These are phyloP conservation scores for Drosophila incognita DNA, from an alignment of 2,888 invertebrate species.

Conservation along the genomic window DNA sequence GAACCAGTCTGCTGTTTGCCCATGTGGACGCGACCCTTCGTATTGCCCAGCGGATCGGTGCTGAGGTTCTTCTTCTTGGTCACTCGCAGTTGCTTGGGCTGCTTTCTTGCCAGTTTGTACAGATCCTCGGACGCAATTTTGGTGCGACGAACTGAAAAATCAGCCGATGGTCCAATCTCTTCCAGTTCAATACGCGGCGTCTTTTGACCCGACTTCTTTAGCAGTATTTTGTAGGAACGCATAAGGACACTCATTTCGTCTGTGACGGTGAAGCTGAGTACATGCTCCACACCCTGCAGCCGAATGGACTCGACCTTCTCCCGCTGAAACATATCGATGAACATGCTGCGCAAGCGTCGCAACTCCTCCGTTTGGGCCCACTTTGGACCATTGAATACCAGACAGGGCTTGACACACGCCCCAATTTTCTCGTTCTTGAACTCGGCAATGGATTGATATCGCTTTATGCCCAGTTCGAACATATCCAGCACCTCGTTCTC, in stretches of 20 bases:
- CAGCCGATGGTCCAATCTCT: constrained; percentile 92
- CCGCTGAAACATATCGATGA: constrained; percentile 96
- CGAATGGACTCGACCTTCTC: constrained; percentile 89
- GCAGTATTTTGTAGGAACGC: constrained; percentile 90
- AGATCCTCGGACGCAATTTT: constrained; percentile 96
- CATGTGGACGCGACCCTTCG: constrained; percentile 96
- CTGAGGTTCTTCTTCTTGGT: constrained; percentile 96
- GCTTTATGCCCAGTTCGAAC: constrained; percentile 96
- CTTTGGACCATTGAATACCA: constrained; percentile 95
- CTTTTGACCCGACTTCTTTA: constrained; percentile 96
- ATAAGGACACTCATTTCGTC: constrained; percentile 91
- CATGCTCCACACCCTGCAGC: constrained; percentile 97
- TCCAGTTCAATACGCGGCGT: constrained; percentile 94
- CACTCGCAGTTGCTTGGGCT: constrained; percentile 91
- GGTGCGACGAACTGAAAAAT: constrained; percentile 93
- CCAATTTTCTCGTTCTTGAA: constrained; percentile 92
- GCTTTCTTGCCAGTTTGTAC: constrained; percentile 92
- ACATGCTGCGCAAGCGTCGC: constrained; percentile 93
- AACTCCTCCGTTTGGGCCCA: constrained; percentile 94
- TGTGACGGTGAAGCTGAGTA: constrained; percentile 94
- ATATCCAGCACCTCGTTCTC: constrained; percentile 97
- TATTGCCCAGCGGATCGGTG: constrained; percentile 94
- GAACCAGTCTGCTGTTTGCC: constrained; percentile 93
- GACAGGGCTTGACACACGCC: constrained; percentile 94
- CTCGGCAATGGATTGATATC: constrained; percentile 91